These are phyloP conservation scores for Ormyrus rosae DNA, from an alignment of 2,888 invertebrate species.

Conservation along the genomic window DNA sequence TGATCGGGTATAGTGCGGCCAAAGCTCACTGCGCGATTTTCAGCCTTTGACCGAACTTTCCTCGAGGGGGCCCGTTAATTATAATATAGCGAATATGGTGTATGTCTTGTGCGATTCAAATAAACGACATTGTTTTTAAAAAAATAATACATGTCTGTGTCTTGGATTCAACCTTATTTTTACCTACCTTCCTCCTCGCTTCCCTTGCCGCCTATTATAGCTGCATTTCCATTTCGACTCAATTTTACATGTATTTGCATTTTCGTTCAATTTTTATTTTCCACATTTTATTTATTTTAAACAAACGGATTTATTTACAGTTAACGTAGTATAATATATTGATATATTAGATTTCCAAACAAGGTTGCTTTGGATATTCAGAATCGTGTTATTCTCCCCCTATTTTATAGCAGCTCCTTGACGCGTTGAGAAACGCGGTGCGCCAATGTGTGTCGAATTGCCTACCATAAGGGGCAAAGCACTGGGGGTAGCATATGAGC, in stretches of 20 bases:
- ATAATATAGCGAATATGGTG: constrained; percentile 75
- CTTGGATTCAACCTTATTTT: no score
- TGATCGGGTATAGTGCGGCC: constrained; percentile 63
- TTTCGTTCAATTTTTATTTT: no score
- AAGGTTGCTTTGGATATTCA: constrained; percentile 30
- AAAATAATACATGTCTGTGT: constrained; percentile 59
- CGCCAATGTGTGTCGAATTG: constrained; percentile 60
- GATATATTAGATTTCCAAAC: constrained; percentile 41
- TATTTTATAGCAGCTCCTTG: constrained; percentile 52
- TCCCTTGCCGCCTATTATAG: no score
- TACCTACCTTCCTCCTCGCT: no score
- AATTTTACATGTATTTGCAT: no score
- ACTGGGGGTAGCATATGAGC: constrained; percentile 28
- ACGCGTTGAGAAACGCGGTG: constrained; percentile 49
- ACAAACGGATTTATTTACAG: no score
- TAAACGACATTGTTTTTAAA: constrained; percentile 76
- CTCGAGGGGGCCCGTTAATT: constrained; percentile 69
- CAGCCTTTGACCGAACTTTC: constrained; percentile 64
- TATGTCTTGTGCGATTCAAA: constrained; percentile 76
- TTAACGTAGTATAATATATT: not conserved
- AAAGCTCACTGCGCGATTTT: constrained; percentile 59
- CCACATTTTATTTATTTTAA: no score
- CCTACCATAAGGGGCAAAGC: constrained; percentile 52
- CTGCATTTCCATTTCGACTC: no score
- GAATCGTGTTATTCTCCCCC: constrained; percentile 47